Conservation (phyloP, 2,888 invertebrate species). For the Pyrgus malvae region DNA sequence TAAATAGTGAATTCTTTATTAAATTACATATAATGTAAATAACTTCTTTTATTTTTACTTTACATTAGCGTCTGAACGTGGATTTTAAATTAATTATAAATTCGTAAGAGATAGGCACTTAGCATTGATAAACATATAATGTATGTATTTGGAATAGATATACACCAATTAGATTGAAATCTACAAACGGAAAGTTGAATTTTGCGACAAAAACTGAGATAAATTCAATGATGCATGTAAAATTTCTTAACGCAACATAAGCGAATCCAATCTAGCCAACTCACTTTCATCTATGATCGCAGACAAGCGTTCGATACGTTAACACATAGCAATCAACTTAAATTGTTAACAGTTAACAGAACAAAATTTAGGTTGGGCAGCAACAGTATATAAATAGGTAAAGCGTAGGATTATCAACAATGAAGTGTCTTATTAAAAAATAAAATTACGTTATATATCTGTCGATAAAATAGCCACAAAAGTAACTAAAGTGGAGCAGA, state of each 20-base stretch:
- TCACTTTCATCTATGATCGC: constrained; percentile 39
- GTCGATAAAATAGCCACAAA: too few species aligned
- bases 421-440: too few species aligned
- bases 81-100: neutral
- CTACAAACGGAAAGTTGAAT: constrained; percentile 16
- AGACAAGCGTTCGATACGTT: constrained; percentile 12
- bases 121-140: neutral
- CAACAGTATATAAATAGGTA: too few species aligned
- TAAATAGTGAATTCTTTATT: too few species aligned
- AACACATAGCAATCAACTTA: neutral
- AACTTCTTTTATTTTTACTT: too few species aligned
- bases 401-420: too few species aligned
- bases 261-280: constrained; percentile 30
- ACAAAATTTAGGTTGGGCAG: too few species aligned
- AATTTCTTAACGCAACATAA: constrained; percentile 40
- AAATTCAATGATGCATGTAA: constrained; percentile 41
- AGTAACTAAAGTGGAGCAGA: too few species aligned
- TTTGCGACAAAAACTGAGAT: constrained; percentile 33
- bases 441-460: too few species aligned
- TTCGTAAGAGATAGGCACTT: neutral
- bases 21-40: too few species aligned
- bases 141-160: neutral
- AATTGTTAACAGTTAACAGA: too few species aligned
- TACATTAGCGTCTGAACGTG: too few species aligned
- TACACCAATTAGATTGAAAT: constrained; percentile 15